These are phyloP conservation scores for Crossocerus cetratus DNA, from an alignment of 2,888 invertebrate genomes.

Conservation along the genomic window DNA sequence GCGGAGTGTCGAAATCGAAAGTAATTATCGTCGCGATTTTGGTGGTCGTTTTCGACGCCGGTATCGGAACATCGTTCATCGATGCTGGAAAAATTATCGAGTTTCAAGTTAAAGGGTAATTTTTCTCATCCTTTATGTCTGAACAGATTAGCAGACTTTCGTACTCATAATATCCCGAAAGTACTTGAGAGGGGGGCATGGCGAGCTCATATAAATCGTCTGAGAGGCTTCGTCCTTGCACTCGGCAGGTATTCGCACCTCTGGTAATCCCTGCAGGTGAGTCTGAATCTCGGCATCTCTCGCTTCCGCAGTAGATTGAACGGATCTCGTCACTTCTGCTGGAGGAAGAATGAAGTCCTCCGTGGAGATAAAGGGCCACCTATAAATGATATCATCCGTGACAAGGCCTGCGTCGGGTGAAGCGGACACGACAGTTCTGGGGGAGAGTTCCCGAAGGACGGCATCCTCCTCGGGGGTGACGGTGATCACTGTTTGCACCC, in stretches of 20 bases:
- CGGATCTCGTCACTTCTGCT: neutral
- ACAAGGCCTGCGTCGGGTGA: slow-evolving; percentile 32
- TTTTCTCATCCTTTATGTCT: neutral
- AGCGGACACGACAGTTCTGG: slow-evolving; percentile 48
- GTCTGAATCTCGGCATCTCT: slow-evolving; percentile 57
- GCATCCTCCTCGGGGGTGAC: slow-evolving; percentile 62
- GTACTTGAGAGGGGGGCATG: slow-evolving; percentile 37
- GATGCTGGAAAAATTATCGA: slow-evolving; percentile 21
- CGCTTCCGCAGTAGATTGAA: neutral
- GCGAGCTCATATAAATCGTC: slow-evolving; percentile 61
- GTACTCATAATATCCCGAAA: slow-evolving; percentile 58
- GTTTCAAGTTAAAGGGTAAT: neutral
- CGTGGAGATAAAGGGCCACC: slow-evolving; percentile 41
- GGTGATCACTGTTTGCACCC: slow-evolving; percentile 63
- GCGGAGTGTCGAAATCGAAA: slow-evolving; percentile 22
- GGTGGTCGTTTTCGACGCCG: slow-evolving; percentile 42
- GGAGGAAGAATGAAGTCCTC: neutral
- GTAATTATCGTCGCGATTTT: slow-evolving; percentile 46
- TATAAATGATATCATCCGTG: slow-evolving; percentile 44
- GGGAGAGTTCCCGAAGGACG: slow-evolving; percentile 55
- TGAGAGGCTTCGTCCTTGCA: slow-evolving; percentile 59
- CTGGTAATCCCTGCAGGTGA: slow-evolving; percentile 57
- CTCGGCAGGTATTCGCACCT: slow-evolving; percentile 50
- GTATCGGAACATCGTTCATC: slow-evolving; percentile 48
- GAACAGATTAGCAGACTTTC: neutral